Evolutionary conservation across 1,140 invertebrate genomes (phyloP).

Genomic region (Heterodera carotae): DNA sequence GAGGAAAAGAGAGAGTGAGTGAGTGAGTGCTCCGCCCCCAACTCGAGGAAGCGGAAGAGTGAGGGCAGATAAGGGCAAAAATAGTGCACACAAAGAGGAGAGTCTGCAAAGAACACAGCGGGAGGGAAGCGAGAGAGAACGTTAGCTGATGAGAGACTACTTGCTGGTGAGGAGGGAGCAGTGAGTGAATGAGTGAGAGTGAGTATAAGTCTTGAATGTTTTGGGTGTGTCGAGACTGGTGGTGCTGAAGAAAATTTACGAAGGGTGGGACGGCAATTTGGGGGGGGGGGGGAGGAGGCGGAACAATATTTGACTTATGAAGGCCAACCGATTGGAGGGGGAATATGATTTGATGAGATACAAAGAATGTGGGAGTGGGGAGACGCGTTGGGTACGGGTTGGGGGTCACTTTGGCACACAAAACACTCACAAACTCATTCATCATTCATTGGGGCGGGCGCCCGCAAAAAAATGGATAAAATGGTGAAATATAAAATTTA

Average conservation of each 20-base stretch:
- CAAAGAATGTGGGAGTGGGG: neutral
- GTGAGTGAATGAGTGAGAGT: neutral
- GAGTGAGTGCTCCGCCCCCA: slow-evolving; percentile 1
- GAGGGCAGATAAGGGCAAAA: neutral
- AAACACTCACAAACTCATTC: neutral
- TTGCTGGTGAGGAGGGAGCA: no score
- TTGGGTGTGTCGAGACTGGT: neutral
- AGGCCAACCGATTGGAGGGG: neutral
- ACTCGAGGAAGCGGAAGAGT: neutral
- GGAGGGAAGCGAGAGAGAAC: neutral
- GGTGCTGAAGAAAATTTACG: no score
- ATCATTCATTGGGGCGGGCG: neutral
- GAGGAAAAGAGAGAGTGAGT: neutral
- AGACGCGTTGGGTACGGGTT: neutral
- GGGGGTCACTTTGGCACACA: neutral
- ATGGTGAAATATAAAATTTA: neutral
- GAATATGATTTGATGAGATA: neutral
- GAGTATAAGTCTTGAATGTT: neutral
- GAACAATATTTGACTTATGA: neutral
- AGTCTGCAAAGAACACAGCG: neutral
- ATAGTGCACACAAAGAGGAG: neutral
- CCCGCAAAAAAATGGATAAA: neutral
- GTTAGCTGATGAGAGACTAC: no score
- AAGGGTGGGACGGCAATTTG: no score
- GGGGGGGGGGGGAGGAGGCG: no score